phyloP scores from a whole-genome alignment of 2,113 vertebrate species.

The Setophaga coronata region DNA sequence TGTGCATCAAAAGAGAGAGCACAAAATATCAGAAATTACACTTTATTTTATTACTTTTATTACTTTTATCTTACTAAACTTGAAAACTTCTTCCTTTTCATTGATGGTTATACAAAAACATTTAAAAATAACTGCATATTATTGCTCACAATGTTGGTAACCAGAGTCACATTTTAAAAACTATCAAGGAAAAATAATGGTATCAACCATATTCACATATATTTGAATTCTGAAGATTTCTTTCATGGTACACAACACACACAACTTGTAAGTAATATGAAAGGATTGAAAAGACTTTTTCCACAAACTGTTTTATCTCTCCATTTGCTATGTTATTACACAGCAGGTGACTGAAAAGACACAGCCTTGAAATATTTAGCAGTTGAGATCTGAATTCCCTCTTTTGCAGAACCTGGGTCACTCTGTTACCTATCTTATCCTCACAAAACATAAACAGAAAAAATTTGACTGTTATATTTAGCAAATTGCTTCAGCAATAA shows the following conservation, averaged over 20 bases:
- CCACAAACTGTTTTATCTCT: background rate
- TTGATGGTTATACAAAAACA: background rate
- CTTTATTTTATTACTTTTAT: background rate
- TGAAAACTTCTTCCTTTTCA: background rate
- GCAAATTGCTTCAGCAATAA: constrained; percentile 3
- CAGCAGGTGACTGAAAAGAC: background rate
- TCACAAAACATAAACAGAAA: background rate
- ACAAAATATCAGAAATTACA: background rate
- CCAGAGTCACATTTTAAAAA: background rate
- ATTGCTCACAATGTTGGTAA: background rate
- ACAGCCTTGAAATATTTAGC: background rate
- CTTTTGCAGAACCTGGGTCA: background rate
- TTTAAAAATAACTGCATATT: background rate
- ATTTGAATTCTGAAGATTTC: background rate
- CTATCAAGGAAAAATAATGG: background rate
- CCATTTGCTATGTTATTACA: background rate
- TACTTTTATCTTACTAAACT: background rate
- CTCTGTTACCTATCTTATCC: background rate
- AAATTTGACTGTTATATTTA: background rate
- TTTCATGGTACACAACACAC: background rate
- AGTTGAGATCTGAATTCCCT: background rate
- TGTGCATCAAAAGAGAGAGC: background rate
- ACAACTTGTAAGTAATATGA: background rate
- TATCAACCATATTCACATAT: background rate
- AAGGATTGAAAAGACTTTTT: background rate